Conservation (phyloP, 2,888 invertebrate genomes). For the Parasteatoda lunata region DNA sequence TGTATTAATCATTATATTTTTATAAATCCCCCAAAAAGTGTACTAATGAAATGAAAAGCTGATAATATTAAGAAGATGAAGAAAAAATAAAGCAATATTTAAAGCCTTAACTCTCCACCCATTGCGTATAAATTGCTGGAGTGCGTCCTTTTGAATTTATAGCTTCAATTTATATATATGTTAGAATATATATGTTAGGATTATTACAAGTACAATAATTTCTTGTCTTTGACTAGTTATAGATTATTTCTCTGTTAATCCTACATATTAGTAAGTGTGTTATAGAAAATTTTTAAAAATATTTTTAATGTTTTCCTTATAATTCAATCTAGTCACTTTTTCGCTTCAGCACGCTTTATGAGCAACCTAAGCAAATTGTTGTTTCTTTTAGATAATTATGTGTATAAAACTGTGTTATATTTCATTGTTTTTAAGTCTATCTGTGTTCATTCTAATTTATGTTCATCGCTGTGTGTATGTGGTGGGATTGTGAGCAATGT, state of each 20-base stretch:
- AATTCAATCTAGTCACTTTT: slow-evolving; percentile 41
- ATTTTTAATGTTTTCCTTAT: slow-evolving; percentile 25
- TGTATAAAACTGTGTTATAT: slow-evolving; percentile 35
- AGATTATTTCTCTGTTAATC: slow-evolving; percentile 30
- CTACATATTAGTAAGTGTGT: slow-evolving; percentile 31
- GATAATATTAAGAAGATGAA: no score
- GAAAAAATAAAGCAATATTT: no score
- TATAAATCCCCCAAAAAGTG: no score
- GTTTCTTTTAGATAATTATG: slow-evolving; percentile 49
- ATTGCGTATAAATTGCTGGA: not conserved
- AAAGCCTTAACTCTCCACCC: no score
- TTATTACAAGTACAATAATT: slow-evolving; percentile 24
- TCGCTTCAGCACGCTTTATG: slow-evolving; percentile 53
- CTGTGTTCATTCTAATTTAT: slow-evolving; percentile 51
- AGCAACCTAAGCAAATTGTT: slow-evolving; percentile 35
- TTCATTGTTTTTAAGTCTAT: slow-evolving; percentile 45
- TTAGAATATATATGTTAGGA: slow-evolving; percentile 29
- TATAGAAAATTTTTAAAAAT: slow-evolving; percentile 30
- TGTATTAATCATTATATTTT: no score
- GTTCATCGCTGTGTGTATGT: slow-evolving; percentile 37
- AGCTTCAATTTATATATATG: slow-evolving; percentile 1
- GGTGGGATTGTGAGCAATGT: slow-evolving; percentile 31
- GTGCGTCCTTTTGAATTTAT: not conserved
- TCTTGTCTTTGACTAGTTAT: slow-evolving; percentile 20
- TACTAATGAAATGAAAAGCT: no score